Evolutionary conservation across 1,140 invertebrate species (phyloP).

Genomic region (Brachionus rotundiformis): DNA sequence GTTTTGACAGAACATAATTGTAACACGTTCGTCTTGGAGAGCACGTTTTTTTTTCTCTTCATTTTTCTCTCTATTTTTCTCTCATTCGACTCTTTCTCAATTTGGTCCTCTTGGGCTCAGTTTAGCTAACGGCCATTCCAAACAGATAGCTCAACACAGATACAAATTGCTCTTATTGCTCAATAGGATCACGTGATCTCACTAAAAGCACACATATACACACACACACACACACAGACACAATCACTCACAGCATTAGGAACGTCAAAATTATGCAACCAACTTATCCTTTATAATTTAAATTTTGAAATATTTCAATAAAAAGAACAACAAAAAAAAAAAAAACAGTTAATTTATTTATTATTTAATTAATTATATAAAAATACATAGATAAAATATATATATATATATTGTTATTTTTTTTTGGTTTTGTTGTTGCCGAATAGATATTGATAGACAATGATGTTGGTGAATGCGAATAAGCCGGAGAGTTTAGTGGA

Average conservation of each 20-base stretch:
- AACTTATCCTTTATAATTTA: too few relatives aligned
- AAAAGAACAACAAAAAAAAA: background rate
- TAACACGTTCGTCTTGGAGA: background rate
- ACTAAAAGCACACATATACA: too few relatives aligned
- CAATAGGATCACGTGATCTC: background rate
- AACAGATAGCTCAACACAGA: too few relatives aligned
- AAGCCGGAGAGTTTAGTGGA: background rate
- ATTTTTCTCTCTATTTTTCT: background rate
- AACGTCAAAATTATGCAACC: constrained; percentile 18
- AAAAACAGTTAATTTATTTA: too few relatives aligned
- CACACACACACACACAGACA: too few relatives aligned
- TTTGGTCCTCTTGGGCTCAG: too few relatives aligned
- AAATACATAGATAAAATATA: too few relatives aligned
- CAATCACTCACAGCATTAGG: too few relatives aligned
- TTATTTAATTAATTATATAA: background rate
- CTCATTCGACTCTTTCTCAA: background rate
- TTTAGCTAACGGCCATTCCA: too few relatives aligned
- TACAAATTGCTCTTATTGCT: too few relatives aligned
- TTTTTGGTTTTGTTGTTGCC: constrained; percentile 28
- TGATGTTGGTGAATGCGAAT: background rate
- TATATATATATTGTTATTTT: too few relatives aligned
- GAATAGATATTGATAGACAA: background rate
- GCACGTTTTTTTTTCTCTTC: background rate
- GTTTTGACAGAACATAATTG: background rate
- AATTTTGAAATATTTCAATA: background rate